Base-by-base conservation (phyloP, 1,140 invertebrate genomes). In the Aphaenogaster floridana region DNA sequence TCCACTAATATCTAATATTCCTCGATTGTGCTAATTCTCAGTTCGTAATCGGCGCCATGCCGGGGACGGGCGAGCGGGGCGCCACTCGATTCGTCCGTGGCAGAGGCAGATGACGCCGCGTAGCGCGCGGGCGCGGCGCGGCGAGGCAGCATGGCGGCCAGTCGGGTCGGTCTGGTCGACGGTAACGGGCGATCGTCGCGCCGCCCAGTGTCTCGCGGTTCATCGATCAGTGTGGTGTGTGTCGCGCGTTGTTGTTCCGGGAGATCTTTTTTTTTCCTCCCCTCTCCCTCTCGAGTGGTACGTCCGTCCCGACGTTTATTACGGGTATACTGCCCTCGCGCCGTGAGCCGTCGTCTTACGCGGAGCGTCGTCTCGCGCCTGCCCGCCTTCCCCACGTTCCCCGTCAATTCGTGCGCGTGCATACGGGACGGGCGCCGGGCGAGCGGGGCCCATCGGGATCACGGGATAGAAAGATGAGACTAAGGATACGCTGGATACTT, bases 151-250 rank as follows among this genome's bases (percentile, higher is more conserved):
- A 91, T 91, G 85, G 89, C 88, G 57, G 76, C 57, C 80, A 63
- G 61, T 45, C 78, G 64, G 52, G 63, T 54, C 63, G 54, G 71
- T 45, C 21, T 59, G 64, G 54, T 68, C 71, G 78, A 87, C 61
- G 87, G 45, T 68, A 85, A 64, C 85, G 91, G 87, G 69, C 92
- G 92, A 92, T 91, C 87, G 92, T 85, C 80, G 93, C 93, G 93
- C 93, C 93, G 91, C 89, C 66, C 93, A 94, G 93, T 94, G 91
- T 94, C 92, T 90, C 92, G 89, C 91, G 93, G 90, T 91, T 94
- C 93, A 94, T 94, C 92, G 93, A 94, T 94, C 93, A 94, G 93
- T 94, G 93, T 93, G 90, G 93, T 94, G 93, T 90, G 92, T 93
- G 87, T 92, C 93, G 93, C 91, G 92, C 91, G 91, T 94, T 94